Evolutionary conservation across 35 echinoderm and acorn worm species (phyloP), one percentile per base, ranked within the genome.

Genomic region (Apostichopus californicus): DNA sequence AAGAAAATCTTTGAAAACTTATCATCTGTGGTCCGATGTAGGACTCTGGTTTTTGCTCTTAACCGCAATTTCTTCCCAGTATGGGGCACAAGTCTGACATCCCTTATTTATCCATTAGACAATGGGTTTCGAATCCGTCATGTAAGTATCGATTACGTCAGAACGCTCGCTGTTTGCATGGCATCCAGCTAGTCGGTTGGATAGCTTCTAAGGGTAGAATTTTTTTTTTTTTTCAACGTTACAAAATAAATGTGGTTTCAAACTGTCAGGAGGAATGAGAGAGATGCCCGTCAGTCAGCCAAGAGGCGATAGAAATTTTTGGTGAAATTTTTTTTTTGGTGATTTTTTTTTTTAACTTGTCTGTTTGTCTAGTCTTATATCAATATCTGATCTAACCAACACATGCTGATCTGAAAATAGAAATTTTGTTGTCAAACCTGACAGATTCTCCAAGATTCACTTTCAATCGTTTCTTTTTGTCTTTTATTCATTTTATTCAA

Each of bases 201-300:
- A 75, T 18, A 0, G 13, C 17, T 75, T 75, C n/a, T n/a, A n/a
- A n/a, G 71, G 71, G 17, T 58, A 46, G 10, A 57, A 0, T 46
- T 46, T 46, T 46, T 46, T 46, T 46, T 61, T 61, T 61, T 61
- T 59, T 58, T 55, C 2, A 58, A 85, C 55, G 58, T 59, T 26
- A 59, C 56, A 57, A 85, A 85, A 85, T 85, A 22, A 85, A 85
- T 85, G 81, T 85, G 81, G 81, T 85, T 85, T 85, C 24, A n/a
- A 8, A 58, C 55, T 85, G 81, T 85, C 81, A 58, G 4, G 11
- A 3, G 54, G 5, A 55, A 85, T 85, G 55, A 85, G 23, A 58
- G 57, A 22, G 17, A 24, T 59, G 54, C 81, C 81, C 13, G 54
- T 85, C 81, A 85, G 8, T 75, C 28, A 9, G 12, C 14, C 6